Conservation (phyloP, 1,140 invertebrate species). For the Chironomus striatipennis region DNA sequence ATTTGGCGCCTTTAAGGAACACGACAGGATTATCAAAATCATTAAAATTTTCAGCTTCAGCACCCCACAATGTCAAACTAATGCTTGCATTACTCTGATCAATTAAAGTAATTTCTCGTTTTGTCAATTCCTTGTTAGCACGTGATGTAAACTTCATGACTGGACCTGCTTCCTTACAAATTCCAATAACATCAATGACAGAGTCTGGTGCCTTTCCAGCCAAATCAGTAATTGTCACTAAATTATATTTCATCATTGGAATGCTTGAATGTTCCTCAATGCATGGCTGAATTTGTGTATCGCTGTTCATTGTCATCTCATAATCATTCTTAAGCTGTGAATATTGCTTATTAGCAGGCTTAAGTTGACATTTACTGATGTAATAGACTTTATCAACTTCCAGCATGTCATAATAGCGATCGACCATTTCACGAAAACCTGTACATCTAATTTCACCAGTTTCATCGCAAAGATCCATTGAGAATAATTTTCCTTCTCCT, state of each 20-base stretch:
- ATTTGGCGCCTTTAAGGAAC: slow-evolving; percentile 65
- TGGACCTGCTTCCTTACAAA: slow-evolving; percentile 70
- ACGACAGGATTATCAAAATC: slow-evolving; percentile 66
- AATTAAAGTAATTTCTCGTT: slow-evolving; percentile 80
- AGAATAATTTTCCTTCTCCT: slow-evolving; percentile 91
- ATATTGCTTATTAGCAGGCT: slow-evolving; percentile 88
- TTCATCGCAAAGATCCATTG: slow-evolving; percentile 86
- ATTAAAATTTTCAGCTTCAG: slow-evolving; percentile 77
- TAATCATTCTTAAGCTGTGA: slow-evolving; percentile 84
- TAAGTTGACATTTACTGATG: slow-evolving; percentile 70
- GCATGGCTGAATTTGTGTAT: slow-evolving; percentile 68
- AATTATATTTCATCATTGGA: slow-evolving; percentile 76
- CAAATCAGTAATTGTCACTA: slow-evolving; percentile 69
- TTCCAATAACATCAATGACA: slow-evolving; percentile 78
- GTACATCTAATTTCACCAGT: slow-evolving; percentile 92
- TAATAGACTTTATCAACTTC: slow-evolving; percentile 84
- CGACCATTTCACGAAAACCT: slow-evolving; percentile 81
- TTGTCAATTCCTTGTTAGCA: slow-evolving; percentile 73
- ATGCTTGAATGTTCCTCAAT: slow-evolving; percentile 53
- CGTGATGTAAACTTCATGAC: slow-evolving; percentile 60
- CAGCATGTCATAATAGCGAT: slow-evolving; percentile 85
- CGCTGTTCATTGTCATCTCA: slow-evolving; percentile 83
- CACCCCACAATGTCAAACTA: slow-evolving; percentile 65
- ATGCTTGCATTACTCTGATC: slow-evolving; percentile 77
- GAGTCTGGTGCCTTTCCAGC: slow-evolving; percentile 55